Evolutionary conservation across 2,888 invertebrate genomes (phyloP).

Genomic region (Hartigia nigra): DNA sequence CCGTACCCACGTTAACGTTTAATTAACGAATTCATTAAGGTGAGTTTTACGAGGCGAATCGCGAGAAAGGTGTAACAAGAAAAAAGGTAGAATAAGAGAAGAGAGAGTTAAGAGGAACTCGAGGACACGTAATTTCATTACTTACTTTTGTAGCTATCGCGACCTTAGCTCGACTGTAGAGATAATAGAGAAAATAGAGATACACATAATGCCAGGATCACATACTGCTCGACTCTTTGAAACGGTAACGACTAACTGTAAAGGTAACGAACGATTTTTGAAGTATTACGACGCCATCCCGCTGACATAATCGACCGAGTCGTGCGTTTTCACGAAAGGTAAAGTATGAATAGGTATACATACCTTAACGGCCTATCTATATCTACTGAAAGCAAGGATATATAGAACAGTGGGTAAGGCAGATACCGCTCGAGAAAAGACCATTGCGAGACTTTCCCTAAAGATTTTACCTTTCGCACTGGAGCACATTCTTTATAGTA

Average conservation of each 20-base stretch:
- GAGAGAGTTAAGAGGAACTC: neutral
- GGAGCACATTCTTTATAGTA: neutral
- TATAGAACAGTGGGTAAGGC: neutral
- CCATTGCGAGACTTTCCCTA: too few species aligned
- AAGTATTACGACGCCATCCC: neutral
- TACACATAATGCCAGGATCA: neutral
- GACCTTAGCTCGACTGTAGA: neutral
- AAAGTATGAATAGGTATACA: neutral
- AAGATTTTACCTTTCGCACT: neutral
- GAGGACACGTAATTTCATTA: neutral
- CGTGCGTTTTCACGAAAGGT: neutral
- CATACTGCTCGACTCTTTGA: neutral
- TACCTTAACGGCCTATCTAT: neutral
- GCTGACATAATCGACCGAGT: neutral
- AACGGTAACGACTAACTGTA: neutral
- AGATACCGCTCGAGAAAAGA: neutral
- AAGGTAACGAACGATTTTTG: neutral
- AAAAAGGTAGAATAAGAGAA: neutral
- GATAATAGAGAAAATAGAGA: too few species aligned
- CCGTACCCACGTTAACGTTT: neutral
- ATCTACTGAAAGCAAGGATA: neutral
- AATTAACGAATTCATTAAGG: slow-evolving; percentile 9
- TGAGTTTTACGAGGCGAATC: neutral
- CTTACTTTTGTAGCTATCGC: neutral
- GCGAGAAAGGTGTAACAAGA: neutral